Percentiles rank a stretch among this genome's conserved stretches.
phyloP scores from a whole-genome alignment of 2,888 invertebrate genomes.

The Ormyrus labotus region DNA sequence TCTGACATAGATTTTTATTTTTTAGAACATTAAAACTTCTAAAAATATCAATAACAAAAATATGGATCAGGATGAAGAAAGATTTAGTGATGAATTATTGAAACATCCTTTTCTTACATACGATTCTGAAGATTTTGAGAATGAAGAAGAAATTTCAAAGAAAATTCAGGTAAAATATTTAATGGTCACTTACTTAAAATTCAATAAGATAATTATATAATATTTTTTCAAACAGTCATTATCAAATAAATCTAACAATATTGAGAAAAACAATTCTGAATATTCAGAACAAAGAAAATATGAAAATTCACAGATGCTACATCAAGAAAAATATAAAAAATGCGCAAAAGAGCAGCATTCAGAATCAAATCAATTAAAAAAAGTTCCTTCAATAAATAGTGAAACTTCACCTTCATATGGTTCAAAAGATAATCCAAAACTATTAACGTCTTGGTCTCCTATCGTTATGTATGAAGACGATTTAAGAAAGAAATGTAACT shows the following conservation, averaged over 20 bases:
- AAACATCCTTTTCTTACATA: slow-evolving; percentile 49
- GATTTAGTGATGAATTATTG: slow-evolving; percentile 8
- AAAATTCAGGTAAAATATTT: slow-evolving; percentile 25
- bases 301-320: neutral
- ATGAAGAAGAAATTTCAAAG: slow-evolving; percentile 17
- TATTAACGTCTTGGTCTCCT: slow-evolving; percentile 67
- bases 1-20: neutral
- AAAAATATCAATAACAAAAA: neutral
- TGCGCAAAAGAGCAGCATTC: neutral
- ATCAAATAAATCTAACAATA: slow-evolving; percentile 11
- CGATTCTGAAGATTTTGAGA: slow-evolving; percentile 48
- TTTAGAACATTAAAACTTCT: neutral
- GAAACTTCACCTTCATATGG: slow-evolving; percentile 54
- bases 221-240: neutral
- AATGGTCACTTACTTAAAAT: no score
- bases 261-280: neutral
- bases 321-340: neutral
- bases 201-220: neutral
- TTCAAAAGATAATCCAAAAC: slow-evolving; percentile 63
- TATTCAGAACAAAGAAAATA: neutral
- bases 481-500: slow-evolving; percentile 53
- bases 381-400: neutral
- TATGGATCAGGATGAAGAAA: neutral
- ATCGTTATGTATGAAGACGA: slow-evolving; percentile 58
- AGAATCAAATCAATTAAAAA: slow-evolving; percentile 1